Evolutionary conservation across 1,140 invertebrate genomes (phyloP).

Genomic region (Dolichoris vasculosae): DNA sequence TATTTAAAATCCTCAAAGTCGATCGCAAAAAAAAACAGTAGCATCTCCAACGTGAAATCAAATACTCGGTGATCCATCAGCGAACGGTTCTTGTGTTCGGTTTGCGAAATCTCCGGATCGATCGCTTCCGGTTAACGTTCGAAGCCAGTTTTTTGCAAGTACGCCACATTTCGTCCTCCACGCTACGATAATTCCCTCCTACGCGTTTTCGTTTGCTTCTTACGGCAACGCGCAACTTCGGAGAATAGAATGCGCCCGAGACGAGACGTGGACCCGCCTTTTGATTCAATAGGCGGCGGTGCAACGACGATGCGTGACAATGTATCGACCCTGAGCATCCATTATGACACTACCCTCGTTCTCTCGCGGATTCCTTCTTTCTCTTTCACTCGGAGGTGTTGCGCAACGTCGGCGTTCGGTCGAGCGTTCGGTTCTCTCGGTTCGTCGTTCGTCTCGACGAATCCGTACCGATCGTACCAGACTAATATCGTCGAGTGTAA

Average conservation of each 20-base stretch:
- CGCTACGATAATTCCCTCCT: neutral
- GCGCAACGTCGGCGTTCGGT: neutral
- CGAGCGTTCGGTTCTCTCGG: neutral
- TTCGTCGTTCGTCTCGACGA: neutral
- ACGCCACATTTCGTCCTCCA: constrained; percentile 30
- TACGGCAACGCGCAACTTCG: constrained; percentile 3
- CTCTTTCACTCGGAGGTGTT: constrained; percentile 35
- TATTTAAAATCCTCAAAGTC: too few species aligned
- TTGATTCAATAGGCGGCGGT: constrained; percentile 46
- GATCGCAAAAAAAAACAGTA: too few species aligned
- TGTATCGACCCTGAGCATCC: constrained; percentile 46
- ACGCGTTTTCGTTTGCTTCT: constrained; percentile 17
- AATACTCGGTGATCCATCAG: too few species aligned
- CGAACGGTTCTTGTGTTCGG: neutral
- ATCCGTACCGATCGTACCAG: too few species aligned
- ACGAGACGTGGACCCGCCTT: constrained; percentile 36
- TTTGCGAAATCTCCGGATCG: constrained; percentile 8
- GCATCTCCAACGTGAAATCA: too few species aligned
- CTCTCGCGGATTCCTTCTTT: constrained; percentile 35
- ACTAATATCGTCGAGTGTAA: neutral
- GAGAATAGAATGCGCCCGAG: constrained; percentile 49
- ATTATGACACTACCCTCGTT: constrained; percentile 49
- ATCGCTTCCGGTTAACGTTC: constrained; percentile 9
- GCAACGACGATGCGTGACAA: constrained; percentile 35
- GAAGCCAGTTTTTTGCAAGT: neutral